These are phyloP conservation scores for Leucoma salicis DNA, from an alignment of 2,888 invertebrate species.

Conservation along the genomic window DNA sequence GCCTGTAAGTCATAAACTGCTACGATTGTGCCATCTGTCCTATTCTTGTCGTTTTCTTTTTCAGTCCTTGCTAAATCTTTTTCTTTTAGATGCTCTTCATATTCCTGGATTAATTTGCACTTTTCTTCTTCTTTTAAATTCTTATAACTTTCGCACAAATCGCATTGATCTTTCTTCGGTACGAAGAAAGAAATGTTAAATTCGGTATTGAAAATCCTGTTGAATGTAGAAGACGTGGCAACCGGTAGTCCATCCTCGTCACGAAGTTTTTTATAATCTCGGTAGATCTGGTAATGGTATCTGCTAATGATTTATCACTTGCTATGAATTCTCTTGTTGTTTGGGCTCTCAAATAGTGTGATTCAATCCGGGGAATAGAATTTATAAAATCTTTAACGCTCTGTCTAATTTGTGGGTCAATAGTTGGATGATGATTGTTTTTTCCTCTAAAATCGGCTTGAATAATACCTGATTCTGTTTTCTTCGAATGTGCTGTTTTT, in stretches of 20 bases:
- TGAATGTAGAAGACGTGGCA: not conserved
- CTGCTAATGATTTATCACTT: not conserved
- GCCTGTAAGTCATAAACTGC: conserved; percentile 29
- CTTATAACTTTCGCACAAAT: not conserved
- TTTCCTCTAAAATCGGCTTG: conserved; percentile 9
- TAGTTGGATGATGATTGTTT: conserved; percentile 6
- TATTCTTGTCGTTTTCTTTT: conserved; percentile 4
- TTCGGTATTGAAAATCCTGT: not conserved
- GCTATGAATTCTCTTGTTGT: not conserved
- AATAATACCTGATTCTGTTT: too few species aligned
- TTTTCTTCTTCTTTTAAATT: not conserved
- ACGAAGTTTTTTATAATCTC: not conserved
- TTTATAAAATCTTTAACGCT: conserved; percentile 4
- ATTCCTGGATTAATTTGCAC: conserved; percentile 2
- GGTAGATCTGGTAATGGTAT: too few species aligned
- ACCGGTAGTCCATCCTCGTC: not conserved
- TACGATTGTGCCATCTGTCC: conserved; percentile 14
- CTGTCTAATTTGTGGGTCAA: conserved; percentile 2
- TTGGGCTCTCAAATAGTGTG: not conserved
- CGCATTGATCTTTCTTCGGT: not conserved
- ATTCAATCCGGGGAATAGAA: conserved; percentile 1
- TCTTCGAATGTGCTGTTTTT: too few species aligned
- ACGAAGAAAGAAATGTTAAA: not conserved
- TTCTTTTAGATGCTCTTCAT: conserved; percentile 25
- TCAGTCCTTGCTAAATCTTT: conserved; percentile 19